Conservation (phyloP, 2,797 vertebrate species). For the Pseudochirops cupreus region DNA sequence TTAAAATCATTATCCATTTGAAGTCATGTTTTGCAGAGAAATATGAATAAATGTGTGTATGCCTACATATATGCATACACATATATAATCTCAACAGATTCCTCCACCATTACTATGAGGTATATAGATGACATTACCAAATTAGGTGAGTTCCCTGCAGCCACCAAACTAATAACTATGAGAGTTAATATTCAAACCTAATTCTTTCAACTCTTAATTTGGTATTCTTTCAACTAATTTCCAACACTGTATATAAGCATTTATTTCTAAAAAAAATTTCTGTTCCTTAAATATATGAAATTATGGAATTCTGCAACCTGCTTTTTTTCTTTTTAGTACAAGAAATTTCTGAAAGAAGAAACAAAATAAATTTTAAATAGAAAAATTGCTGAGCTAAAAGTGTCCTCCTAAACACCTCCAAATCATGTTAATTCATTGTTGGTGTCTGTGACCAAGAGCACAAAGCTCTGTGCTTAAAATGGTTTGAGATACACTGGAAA, state of each 20-base stretch:
- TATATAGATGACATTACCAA: not conserved
- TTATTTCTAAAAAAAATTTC: not conserved
- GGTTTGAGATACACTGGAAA: constrained; percentile 25
- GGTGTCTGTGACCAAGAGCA: constrained; percentile 60
- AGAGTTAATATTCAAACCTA: not conserved
- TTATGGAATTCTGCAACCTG: not conserved
- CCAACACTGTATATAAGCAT: not conserved
- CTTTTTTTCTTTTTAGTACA: not conserved
- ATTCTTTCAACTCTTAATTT: not conserved
- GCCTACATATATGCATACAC: too few species aligned
- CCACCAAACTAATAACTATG: not conserved
- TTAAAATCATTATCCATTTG: not conserved
- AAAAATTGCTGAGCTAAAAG: constrained; percentile 58
- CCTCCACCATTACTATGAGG: not conserved
- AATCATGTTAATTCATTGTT: constrained; percentile 41
- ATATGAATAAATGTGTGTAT: not conserved
- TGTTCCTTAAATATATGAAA: not conserved
- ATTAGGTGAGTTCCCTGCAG: not conserved
- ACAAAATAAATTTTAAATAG: not conserved
- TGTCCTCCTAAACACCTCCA: constrained; percentile 55
- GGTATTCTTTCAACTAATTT: not conserved
- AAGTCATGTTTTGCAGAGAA: not conserved
- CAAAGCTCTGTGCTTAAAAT: constrained; percentile 52
- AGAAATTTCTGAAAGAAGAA: constrained; percentile 13
- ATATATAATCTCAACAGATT: not conserved